Evolutionary conservation across 2,888 invertebrate genomes (phyloP).

Genomic region (Eupeodes luniger): DNA sequence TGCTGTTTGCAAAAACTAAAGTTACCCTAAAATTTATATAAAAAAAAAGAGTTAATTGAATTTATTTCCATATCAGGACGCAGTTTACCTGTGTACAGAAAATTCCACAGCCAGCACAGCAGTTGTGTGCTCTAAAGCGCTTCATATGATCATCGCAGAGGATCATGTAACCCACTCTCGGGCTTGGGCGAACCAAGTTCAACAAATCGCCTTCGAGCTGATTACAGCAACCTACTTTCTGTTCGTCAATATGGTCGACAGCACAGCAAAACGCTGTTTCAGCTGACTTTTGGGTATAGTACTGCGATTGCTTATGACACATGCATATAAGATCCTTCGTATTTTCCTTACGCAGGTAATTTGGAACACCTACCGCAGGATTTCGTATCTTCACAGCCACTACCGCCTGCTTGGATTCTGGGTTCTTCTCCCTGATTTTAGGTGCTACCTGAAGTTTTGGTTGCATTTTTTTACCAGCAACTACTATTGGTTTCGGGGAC

Average conservation of each 20-base stretch:
- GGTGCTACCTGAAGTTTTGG: conserved; percentile 47
- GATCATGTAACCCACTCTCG: conserved; percentile 91
- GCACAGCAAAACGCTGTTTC: conserved; percentile 87
- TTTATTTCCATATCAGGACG: background rate
- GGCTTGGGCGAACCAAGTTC: conserved; percentile 88
- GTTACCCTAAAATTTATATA: conserved; percentile 87
- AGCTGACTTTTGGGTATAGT: conserved; percentile 85
- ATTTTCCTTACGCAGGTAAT: conserved; percentile 65
- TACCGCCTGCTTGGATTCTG: conserved; percentile 49
- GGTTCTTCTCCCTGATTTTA: conserved; percentile 47
- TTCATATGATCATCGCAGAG: conserved; percentile 92
- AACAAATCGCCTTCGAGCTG: conserved; percentile 86
- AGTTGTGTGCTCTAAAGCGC: conserved; percentile 91
- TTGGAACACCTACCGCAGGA: conserved; percentile 60
- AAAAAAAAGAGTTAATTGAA: background rate
- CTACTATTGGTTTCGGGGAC: conserved; percentile 29
- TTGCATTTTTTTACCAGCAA: conserved; percentile 55
- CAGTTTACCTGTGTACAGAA: conserved; percentile 92
- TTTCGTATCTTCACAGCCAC: conserved; percentile 52
- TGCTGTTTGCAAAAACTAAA: conserved; percentile 91
- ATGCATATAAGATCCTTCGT: conserved; percentile 83
- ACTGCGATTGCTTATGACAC: conserved; percentile 85
- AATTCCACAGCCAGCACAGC: conserved; percentile 94
- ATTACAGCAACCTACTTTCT: conserved; percentile 92
- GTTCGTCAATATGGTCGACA: conserved; percentile 90